Conservation (phyloP, 2,888 invertebrate genomes). For the Erebia ligea region DNA sequence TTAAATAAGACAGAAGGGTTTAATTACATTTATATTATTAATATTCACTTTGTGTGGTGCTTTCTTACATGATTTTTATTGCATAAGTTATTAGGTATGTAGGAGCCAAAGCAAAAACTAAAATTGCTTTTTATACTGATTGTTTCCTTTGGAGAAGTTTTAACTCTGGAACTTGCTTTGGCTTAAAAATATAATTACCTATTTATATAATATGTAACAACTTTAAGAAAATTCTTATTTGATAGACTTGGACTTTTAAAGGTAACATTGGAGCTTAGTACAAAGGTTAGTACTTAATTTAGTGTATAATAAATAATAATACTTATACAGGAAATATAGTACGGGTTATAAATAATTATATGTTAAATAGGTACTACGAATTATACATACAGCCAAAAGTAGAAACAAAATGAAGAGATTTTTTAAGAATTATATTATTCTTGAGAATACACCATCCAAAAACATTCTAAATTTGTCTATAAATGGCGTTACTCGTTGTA, state of each 20-base stretch:
- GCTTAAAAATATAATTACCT: slow-evolving; percentile 28
- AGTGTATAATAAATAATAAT: too few relatives aligned
- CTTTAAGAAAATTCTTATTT: slow-evolving; percentile 59
- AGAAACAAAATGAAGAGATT: neutral
- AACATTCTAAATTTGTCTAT: slow-evolving; percentile 78
- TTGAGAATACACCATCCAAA: slow-evolving; percentile 25
- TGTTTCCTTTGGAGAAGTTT: neutral
- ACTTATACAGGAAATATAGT: too few relatives aligned
- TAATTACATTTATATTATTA: slow-evolving; percentile 15
- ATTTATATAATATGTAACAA: slow-evolving; percentile 40
- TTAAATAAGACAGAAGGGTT: neutral
- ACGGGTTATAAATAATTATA: too few relatives aligned
- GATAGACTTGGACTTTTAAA: slow-evolving; percentile 46
- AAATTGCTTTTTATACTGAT: neutral
- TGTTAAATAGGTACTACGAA: too few relatives aligned
- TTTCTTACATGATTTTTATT: slow-evolving; percentile 51
- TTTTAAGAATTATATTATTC: neutral
- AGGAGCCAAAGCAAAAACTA: neutral
- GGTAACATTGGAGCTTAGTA: neutral
- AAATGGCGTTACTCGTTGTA: slow-evolving; percentile 76
- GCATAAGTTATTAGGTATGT: too few relatives aligned
- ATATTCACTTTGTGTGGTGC: slow-evolving; percentile 57
- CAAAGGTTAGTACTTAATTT: too few relatives aligned
- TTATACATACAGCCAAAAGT: neutral
- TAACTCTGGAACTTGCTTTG: neutral